These are phyloP conservation scores for Trichopria drosophilae DNA, from an alignment of 2,888 invertebrate species.

Conservation along the genomic window DNA sequence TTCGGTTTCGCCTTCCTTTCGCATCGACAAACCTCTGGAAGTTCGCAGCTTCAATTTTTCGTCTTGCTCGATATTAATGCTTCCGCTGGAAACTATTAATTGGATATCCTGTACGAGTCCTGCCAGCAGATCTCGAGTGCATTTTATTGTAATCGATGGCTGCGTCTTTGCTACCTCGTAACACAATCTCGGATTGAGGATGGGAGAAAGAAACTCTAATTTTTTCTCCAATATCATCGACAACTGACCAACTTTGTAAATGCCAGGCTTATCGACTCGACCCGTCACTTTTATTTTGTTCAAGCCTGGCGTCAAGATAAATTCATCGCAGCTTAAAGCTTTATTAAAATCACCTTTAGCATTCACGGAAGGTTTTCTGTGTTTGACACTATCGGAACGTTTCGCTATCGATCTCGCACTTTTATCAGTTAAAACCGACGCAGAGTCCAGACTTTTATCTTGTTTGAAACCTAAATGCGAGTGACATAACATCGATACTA, in stretches of 20 bases:
- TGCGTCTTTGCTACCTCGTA: conserved; percentile 65
- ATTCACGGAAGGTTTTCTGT: conserved; percentile 69
- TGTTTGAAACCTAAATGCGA: conserved; percentile 79
- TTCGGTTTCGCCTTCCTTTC: conserved; percentile 55
- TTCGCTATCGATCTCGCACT: conserved; percentile 68
- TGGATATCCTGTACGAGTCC: conserved; percentile 80
- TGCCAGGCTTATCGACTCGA: conserved; percentile 68
- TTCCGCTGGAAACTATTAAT: conserved; percentile 76
- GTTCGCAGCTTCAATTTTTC: conserved; percentile 67
- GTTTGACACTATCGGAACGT: conserved; percentile 73
- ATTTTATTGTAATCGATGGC: conserved; percentile 61
- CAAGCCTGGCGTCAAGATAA: conserved; percentile 66
- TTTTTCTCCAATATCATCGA: conserved; percentile 68
- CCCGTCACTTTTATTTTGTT: conserved; percentile 68
- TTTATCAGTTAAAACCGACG: conserved; percentile 70
- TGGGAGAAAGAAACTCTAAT: conserved; percentile 73
- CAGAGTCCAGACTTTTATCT: conserved; percentile 76
- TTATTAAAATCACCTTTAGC: conserved; percentile 69
- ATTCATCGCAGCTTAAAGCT: conserved; percentile 62
- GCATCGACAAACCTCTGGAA: conserved; percentile 69
- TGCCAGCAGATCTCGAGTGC: conserved; percentile 73
- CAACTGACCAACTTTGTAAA: conserved; percentile 73
- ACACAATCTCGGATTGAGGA: conserved; percentile 62
- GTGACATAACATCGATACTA: conserved; percentile 68
- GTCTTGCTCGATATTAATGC: conserved; percentile 71